These are phyloP conservation scores for Drosophila barbarae DNA, from an alignment of 2,888 invertebrate genomes.

Conservation along the genomic window DNA sequence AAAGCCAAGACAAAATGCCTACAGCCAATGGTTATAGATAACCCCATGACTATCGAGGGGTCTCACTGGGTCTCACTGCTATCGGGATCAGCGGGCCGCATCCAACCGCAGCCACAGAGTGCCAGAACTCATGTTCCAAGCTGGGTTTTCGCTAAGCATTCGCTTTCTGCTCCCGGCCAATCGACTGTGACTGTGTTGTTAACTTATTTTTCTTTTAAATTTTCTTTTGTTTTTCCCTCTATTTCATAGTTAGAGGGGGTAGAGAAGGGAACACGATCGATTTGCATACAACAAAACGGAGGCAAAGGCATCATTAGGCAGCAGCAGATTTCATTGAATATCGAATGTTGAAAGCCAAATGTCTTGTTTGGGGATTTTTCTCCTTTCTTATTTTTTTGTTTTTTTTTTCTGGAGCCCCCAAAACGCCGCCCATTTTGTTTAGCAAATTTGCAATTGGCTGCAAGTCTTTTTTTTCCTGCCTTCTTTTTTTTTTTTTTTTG, in stretches of 20 bases:
- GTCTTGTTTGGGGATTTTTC: slow-evolving; percentile 5
- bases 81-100: slow-evolving; percentile 47
- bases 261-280: slow-evolving; percentile 37
- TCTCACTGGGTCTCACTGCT: not conserved
- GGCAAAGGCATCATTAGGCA: slow-evolving; percentile 57
- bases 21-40: slow-evolving; percentile 10
- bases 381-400: not conserved
- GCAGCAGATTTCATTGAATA: slow-evolving; percentile 41
- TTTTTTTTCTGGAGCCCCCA: slow-evolving; percentile 11
- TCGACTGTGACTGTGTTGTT: slow-evolving; percentile 62
- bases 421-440: slow-evolving; percentile 73
- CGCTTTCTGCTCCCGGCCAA: slow-evolving; percentile 55
- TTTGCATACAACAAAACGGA: slow-evolving; percentile 57
- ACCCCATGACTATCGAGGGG: slow-evolving; percentile 21
- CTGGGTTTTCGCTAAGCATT: slow-evolving; percentile 45
- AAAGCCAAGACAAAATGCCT: too few species aligned
- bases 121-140: slow-evolving; percentile 55
- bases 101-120: slow-evolving; percentile 48
- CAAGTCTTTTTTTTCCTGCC: slow-evolving; percentile 1
- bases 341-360: slow-evolving; percentile 29
- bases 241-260: slow-evolving; percentile 3
- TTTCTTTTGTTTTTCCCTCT: slow-evolving; percentile 4
- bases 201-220: slow-evolving; percentile 2
- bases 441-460: slow-evolving; percentile 74
- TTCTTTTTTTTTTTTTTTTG: not conserved